Evolutionary conservation across 2,888 invertebrate species (phyloP).

Genomic region (Polietes domitor): DNA sequence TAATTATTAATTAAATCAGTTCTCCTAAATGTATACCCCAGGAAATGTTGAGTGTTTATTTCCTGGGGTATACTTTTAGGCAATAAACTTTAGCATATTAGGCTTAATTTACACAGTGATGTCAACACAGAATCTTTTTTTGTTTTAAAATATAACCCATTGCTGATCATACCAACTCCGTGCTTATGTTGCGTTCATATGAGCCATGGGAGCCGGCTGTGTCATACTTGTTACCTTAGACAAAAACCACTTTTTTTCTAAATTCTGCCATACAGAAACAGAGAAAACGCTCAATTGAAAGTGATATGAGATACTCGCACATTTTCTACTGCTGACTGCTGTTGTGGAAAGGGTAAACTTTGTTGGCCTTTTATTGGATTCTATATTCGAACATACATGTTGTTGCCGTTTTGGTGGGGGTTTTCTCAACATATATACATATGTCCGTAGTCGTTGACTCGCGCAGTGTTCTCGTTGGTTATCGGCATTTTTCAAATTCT

Average conservation of each 20-base stretch:
- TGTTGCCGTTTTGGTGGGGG: constrained; percentile 27
- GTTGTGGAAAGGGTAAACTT: constrained; percentile 2
- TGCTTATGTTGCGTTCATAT: not conserved
- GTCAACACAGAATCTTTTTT: too few species aligned
- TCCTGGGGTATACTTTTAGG: not conserved
- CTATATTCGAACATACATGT: not conserved
- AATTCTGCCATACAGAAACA: constrained; percentile 20
- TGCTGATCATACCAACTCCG: not conserved
- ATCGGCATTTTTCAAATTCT: constrained; percentile 69
- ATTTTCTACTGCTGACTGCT: not conserved
- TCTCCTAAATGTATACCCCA: too few species aligned
- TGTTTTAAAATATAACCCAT: not conserved
- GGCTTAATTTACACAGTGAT: too few species aligned
- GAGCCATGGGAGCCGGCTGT: too few species aligned
- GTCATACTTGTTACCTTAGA: constrained; percentile 40
- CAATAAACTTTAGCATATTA: too few species aligned
- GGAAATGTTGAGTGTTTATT: too few species aligned
- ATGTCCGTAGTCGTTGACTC: not conserved
- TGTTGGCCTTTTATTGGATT: constrained; percentile 6
- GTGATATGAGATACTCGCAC: constrained; percentile 47
- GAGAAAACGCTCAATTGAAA: constrained; percentile 47
- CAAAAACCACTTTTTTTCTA: constrained; percentile 51
- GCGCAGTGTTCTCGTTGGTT: constrained; percentile 56
- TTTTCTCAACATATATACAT: constrained; percentile 19
- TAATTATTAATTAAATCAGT: too few species aligned